A percentile compares a stretch with the other conserved stretches of the same genome.
These are phyloP conservation scores for Aurelia sp. DNA, from an alignment of 30 jellyfish, hydroid and myxozoan genomes.

Conservation along the genomic window DNA sequence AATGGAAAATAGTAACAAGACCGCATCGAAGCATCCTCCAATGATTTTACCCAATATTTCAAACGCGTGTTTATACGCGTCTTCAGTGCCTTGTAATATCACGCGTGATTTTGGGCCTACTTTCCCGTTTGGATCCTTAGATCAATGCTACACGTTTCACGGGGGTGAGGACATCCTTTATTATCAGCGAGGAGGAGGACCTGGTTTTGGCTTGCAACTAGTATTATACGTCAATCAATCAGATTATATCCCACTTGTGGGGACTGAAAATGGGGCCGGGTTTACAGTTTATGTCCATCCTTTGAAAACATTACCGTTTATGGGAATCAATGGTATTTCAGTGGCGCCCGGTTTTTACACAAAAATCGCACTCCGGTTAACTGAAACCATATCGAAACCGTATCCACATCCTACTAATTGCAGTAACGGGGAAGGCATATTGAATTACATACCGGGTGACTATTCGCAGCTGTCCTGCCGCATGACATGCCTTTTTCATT, in stretches of 20 bases:
- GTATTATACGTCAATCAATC: slow-evolving; percentile 42
- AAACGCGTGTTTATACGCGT: slow-evolving; percentile 33
- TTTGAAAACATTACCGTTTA: slow-evolving; percentile 36
- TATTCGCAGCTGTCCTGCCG: slow-evolving; percentile 27
- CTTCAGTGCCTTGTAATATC: slow-evolving; percentile 7
- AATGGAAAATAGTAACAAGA: slow-evolving; percentile 41
- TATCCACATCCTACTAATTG: slow-evolving; percentile 40
- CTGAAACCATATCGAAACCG: slow-evolving; percentile 13
- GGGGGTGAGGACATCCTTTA: neutral
- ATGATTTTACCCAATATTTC: slow-evolving; percentile 15
- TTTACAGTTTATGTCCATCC: slow-evolving; percentile 34
- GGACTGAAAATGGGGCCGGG: slow-evolving; percentile 45
- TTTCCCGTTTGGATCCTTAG: neutral
- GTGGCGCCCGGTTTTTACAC: slow-evolving; percentile 54
- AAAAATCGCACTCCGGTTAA: slow-evolving; percentile 2
- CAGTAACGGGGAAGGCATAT: slow-evolving; percentile 38
- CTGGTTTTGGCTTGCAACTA: slow-evolving; percentile 35
- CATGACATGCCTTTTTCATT: slow-evolving; percentile 36
- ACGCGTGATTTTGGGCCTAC: slow-evolving; percentile 49
- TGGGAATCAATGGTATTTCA: slow-evolving; percentile 13
- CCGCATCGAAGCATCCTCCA: slow-evolving; percentile 25
- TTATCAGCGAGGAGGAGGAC: slow-evolving; percentile 49
- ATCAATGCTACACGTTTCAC: slow-evolving; percentile 44
- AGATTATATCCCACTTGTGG: slow-evolving; percentile 37
- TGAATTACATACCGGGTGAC: slow-evolving; percentile 52